Evolutionary conservation across 92 coral and sea anemone genomes (phyloP), one percentile per base, ranked within the genome.

Genomic region (Nematostella vectensis): DNA sequence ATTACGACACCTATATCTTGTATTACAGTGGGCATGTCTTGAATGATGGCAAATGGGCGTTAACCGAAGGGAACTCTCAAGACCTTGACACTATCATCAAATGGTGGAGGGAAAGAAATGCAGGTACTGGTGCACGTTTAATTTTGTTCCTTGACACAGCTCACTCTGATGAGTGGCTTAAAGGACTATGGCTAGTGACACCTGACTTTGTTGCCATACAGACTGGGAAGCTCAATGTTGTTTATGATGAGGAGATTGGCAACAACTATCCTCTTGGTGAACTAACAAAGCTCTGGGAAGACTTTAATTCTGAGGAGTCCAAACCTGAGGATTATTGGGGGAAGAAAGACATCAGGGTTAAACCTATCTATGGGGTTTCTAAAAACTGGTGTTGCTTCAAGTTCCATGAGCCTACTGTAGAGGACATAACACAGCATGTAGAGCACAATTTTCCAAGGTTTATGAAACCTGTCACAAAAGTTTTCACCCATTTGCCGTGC

Each of bases 21-120:
- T 93, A 86, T 61, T 87, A 80, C 74, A 93, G 99, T 72, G 99
- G 99, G 1, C 96, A 83, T 59, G 99, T 87, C 17, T 59, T 58
- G 29, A 78, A 79, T 4, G 70, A 75, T 79, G 99, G 99, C 2
- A 68, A 86, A 64, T 75, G 89, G 85, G 99, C 99, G 1, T 64
- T 93, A 38, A 73, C 87, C 9, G 96, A 93, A 29, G 74, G 81
- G 40, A 82, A 87, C 24, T 61, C 93, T 2, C 81, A 86, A 9
- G 71, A 83, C 10, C 78, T 93, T 40, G 67, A 71, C 8, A 80
- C 65, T 33, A 75, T 93, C 25, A 54, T 78, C 1, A 69, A 75
- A 16, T 74, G 88, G 80, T 93, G 99, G 99, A 83, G 78, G 50
- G 79, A 79, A 17, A 59, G 47, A 16, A 86, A 93, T 53, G 43